Evolutionary conservation across 2,113 vertebrate genomes (phyloP).

Genomic region (Lamprotornis superbus): DNA sequence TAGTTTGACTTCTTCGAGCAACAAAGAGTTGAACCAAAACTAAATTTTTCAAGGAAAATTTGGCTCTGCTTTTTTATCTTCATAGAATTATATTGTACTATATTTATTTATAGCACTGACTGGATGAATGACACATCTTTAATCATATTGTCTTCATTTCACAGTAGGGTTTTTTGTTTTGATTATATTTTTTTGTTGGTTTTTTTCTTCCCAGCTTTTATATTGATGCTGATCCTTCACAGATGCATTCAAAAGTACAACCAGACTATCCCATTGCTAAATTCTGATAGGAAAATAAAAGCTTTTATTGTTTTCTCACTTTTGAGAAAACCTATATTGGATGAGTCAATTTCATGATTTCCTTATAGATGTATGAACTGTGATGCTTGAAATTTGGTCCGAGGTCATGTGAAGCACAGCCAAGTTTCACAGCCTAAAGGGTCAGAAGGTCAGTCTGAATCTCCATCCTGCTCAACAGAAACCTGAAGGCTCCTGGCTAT

Average conservation of each 20-base stretch:
- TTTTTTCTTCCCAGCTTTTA: not conserved
- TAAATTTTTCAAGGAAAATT: not conserved
- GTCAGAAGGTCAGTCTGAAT: not conserved
- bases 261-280: not conserved
- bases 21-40: not conserved
- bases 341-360: not conserved
- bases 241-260: not conserved
- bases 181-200: not conserved
- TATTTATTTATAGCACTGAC: not conserved
- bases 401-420: slow-evolving; percentile 18
- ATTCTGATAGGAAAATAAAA: not conserved
- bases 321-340: not conserved
- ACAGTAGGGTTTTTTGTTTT: not conserved
- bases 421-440: slow-evolving; percentile 20
- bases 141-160: not conserved
- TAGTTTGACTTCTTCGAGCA: not conserved
- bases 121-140: not conserved
- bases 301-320: not conserved
- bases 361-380: slow-evolving; percentile 11
- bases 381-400: not conserved
- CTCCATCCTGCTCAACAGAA: not conserved
- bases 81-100: not conserved
- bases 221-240: not conserved
- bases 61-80: not conserved
- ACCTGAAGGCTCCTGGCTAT: not conserved